These are phyloP conservation scores for Elysia crispata DNA, from an alignment of 2,888 invertebrate species.

Conservation along the genomic window DNA sequence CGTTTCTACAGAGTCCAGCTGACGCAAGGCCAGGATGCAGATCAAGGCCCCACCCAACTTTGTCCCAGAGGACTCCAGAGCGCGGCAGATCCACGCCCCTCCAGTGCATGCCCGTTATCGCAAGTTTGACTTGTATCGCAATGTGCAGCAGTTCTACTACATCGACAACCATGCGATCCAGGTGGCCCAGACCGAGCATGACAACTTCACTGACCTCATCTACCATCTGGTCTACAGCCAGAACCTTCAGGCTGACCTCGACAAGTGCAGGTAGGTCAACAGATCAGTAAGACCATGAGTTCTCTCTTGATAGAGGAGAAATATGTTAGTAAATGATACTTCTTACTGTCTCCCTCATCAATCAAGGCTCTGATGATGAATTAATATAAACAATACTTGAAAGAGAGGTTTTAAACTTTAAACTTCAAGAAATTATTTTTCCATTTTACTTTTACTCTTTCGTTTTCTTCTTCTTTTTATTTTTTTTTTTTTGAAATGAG, in stretches of 20 bases:
- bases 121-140: constrained; percentile 76
- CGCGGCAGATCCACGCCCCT: constrained; percentile 65
- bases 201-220: constrained; percentile 76
- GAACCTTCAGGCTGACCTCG: constrained; percentile 74
- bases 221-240: constrained; percentile 76
- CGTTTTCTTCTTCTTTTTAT: too few species aligned
- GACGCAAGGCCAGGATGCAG: constrained; percentile 44
- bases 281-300: not conserved
- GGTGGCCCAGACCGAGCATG: constrained; percentile 75
- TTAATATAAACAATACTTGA: too few species aligned
- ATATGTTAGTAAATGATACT: too few species aligned
- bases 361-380: too few species aligned
- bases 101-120: constrained; percentile 74
- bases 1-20: not conserved
- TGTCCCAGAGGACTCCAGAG: constrained; percentile 67
- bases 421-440: too few species aligned
- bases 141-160: constrained; percentile 73
- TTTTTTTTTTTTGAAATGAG: too few species aligned
- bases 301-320: too few species aligned
- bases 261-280: constrained; percentile 74
- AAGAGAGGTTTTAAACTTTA: too few species aligned
- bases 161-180: constrained; percentile 76
- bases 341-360: too few species aligned
- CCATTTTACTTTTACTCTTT: too few species aligned
- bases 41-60: constrained; percentile 72